Base-by-base conservation (phyloP, 2,113 vertebrate species). In the Argyrosomus japonicus region DNA sequence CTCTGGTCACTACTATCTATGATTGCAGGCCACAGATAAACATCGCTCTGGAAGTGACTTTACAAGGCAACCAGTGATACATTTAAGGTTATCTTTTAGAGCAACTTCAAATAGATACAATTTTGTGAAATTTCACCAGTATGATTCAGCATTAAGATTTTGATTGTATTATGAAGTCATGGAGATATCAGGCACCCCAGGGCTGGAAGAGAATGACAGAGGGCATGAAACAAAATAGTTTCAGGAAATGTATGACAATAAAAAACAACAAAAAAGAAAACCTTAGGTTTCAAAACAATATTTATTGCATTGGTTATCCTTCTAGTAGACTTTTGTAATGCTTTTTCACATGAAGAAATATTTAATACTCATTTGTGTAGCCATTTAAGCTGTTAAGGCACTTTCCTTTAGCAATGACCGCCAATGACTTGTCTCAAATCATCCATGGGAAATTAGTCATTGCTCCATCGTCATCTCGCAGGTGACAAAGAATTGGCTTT, bases 401-500 rank as follows among this genome's bases (percentile, higher is more conserved):
- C 51, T 65, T 36, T 68, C 57, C 13, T 18, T 69, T 60, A 61
- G 53, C 57, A 56, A 63, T 92, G 89, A 93, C 92, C 85, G 79
- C 56, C 43, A 88, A 29, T 92, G 69, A 90, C 92, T 87, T 43
- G n/a, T 65, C 67, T 75, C 61, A 36, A 61, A 60, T 77, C 47
- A 67, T 65, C 79, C 79, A n/a, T 91, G 90, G 85, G 91, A 93
- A 92, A 82, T 53, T 50, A 70, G 63, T 51, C 54, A 29, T 78
- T 63, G 82, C 81, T 58, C 77, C 85, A 74, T 73, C 32, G 40
- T 88, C 77, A 63, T 82, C 63, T 83, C 19, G 75, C 91, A 93
- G 93, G 93, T 93, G 93, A 91, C 90, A 83, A 23, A 75, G 50
- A 82, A 83, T 87, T 56, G 64, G 83, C 80, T 82, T 85, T 40